Conservation (phyloP, 37 sponge, comb jelly and placozoan species). For the Petrosia ficiformis region DNA sequence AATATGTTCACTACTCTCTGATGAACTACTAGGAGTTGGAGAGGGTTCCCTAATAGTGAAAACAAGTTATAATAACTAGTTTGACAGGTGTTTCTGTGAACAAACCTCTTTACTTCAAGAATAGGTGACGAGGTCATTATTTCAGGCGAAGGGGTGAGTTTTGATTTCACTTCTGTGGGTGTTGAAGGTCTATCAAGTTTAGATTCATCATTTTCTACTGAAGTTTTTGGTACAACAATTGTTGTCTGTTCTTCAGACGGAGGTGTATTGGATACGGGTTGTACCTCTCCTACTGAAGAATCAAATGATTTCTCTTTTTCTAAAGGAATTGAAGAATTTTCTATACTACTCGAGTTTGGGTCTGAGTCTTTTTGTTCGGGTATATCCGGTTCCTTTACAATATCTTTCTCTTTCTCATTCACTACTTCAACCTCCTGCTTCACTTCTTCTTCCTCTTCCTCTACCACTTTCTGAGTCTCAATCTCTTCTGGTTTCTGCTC, state of each 20-base stretch:
- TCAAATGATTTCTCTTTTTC: too few species aligned
- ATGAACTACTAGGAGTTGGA: background rate
- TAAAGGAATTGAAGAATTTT: too few species aligned
- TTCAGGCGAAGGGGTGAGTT: too few species aligned
- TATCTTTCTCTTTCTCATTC: background rate
- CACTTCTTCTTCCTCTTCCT: constrained; percentile 1
- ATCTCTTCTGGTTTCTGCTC: background rate
- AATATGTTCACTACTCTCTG: constrained; percentile 10
- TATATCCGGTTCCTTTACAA: background rate
- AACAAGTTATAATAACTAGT: too few species aligned
- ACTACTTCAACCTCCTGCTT: constrained; percentile 16
- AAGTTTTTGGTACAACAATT: too few species aligned
- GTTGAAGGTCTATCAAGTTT: background rate
- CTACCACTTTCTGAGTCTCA: background rate
- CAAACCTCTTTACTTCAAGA: background rate
- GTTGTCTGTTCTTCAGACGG: too few species aligned
- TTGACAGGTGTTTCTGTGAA: background rate
- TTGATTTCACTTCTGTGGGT: background rate
- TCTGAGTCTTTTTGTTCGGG: background rate
- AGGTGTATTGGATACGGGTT: too few species aligned
- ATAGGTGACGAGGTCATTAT: too few species aligned
- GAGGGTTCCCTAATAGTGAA: background rate
- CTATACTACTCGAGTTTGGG: background rate
- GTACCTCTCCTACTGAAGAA: too few species aligned
- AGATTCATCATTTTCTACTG: background rate